Evolutionary conservation across 92 coral and sea anemone genomes (phyloP), one percentile per base, ranked within the genome.

Genomic region (Blastomussa wellsi): DNA sequence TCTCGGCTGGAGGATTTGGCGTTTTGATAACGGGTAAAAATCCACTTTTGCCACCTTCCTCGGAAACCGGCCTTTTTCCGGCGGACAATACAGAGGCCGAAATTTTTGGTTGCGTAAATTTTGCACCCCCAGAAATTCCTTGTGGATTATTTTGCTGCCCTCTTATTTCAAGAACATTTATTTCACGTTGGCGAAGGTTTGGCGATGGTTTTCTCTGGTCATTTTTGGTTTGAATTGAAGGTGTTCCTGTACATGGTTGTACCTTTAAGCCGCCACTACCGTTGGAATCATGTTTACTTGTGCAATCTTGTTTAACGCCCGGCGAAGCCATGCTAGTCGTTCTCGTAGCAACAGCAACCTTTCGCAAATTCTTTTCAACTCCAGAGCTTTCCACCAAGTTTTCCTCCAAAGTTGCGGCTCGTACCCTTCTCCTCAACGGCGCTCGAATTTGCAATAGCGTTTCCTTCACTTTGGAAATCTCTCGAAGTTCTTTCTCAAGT

Each of bases 401-500:
- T 6, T 81, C 83, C 36, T 81, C 79, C 0, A 86, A 36, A 1
- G 66, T 39, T 4, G 82, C 79, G 7, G 36, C 81, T 37, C 36
- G 44, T 16, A 91, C 90, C 28, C 81, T 73, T 35, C 89, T 79
- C 29, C 82, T 85, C 4, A 90, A 38, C 12, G 97, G 95, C 15
- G 80, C 85, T 8, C 90, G 77, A 36, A 96, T 78, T 74, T 96
- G 96, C 81, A 84, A 86, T 39, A 96, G 68, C 12, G 96, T 90
- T 29, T 82, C 87, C 57, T 89, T 92, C 0, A 96, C 97, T 86
- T 96, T 96, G 7, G 90, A 72, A 48, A 96, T 96, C 68, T 96
- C 96, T 20, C 90, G 88, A 26, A 96, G 93, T 79, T 96, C 98
- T 83, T 81, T 85, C 65, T 92, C 92, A 26, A 96, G 66, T 0